phyloP scores from a whole-genome alignment of 2,797 vertebrate species.

The Triplophysa bombifrons region DNA sequence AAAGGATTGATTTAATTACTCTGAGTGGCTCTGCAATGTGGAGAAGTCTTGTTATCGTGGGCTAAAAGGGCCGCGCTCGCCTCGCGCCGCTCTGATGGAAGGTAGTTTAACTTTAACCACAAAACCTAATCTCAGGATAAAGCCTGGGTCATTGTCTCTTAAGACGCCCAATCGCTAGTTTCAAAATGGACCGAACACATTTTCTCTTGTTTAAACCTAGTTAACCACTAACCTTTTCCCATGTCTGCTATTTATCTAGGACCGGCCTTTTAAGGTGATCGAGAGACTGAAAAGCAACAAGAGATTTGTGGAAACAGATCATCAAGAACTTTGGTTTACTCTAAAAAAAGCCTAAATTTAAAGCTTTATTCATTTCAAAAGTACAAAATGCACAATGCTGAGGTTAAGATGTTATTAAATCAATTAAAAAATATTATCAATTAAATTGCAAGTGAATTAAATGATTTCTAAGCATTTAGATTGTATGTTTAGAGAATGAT shows the following conservation, averaged over 20 bases:
- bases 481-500: background rate
- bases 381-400: background rate
- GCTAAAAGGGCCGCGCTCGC: slow-evolving; percentile 83
- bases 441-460: too few relatives aligned
- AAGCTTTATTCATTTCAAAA: background rate
- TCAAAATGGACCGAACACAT: slow-evolving; percentile 75
- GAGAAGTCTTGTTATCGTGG: slow-evolving; percentile 87
- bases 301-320: slow-evolving; percentile 11
- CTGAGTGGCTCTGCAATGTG: slow-evolving; percentile 87
- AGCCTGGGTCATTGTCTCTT: slow-evolving; percentile 76
- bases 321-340: background rate
- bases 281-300: slow-evolving; percentile 46
- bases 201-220: slow-evolving; percentile 81
- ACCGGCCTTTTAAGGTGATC: slow-evolving; percentile 36
- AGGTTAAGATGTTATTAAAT: background rate
- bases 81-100: slow-evolving; percentile 77
- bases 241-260: slow-evolving; percentile 48
- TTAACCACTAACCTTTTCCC: slow-evolving; percentile 66
- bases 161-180: slow-evolving; percentile 74
- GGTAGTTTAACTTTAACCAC: slow-evolving; percentile 82
- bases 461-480: background rate
- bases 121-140: slow-evolving; percentile 82
- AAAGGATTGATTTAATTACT: slow-evolving; percentile 99
- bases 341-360: background rate
- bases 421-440: background rate